Base-by-base conservation (phyloP, 2,797 vertebrate genomes). In the Cynodonichthys magdalenae region DNA sequence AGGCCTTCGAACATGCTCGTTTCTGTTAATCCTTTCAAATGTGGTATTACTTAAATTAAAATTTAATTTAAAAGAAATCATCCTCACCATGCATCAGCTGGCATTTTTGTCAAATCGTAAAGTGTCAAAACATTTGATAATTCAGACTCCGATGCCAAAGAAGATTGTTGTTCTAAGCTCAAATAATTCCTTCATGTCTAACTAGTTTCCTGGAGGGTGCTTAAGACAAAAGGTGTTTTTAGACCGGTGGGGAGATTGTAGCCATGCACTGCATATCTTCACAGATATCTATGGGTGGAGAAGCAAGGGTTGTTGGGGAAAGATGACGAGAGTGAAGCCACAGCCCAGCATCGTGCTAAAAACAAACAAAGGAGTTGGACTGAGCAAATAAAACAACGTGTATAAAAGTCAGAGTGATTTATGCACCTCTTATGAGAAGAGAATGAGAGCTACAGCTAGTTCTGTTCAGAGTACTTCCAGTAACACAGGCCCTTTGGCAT, bases 201-300 rank as follows among this genome's bases (percentile, higher is more conserved):
- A 2, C 28, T 44, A 27, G 15, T 56, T 58, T 73, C 5, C 61
- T 45, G 46, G 31, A 2, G 17, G 51, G 48, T 17, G 1, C 31
- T 45, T 28, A 64, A 66, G 49, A 63, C 45, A 46, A 41, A n/a
- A 65, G 59, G 71, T 45, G 10, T 69, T 20, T 61, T 66, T 39
- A 66, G 77, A 44, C 79, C 62, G 56, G 75, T 59, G 82, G 50
- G 68, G 58, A 69, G 71, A 83, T 19, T 66, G 58, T 52, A 79
- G 79, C 77, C 86, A 84, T 81, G 86, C 85, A 83, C 53, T 81
- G 64, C 64, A 71, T 80, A 62, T 75, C 60, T 53, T 63, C 85
- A 86, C 75, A 77, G 73, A 61, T 36, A 67, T 85, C 57, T 66
- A 24, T 20, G 66, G 59, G 52, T 66, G 46, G 59, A 59, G 24